Evolutionary conservation across 2,797 vertebrate species (phyloP), one percentile per base, ranked within the genome.

Genomic region (Trachurus trachurus): DNA sequence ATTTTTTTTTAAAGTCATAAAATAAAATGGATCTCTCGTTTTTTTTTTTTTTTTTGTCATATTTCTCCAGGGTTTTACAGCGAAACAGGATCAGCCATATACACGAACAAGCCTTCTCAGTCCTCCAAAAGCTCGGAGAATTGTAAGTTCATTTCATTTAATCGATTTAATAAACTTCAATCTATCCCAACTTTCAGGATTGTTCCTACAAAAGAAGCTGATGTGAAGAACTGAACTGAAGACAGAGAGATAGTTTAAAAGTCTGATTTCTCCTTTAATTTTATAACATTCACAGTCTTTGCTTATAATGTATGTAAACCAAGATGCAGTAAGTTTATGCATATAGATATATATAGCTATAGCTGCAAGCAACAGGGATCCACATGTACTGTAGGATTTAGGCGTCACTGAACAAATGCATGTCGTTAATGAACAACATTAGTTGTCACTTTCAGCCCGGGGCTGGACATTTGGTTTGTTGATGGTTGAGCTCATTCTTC

Each of bases 61-160:
- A 31, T 76, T 22, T 82, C 61, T 56, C 72, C 89, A 98, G 98
- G 61, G 96, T 99, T 76, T 92, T 99, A 87, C 96, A 97, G 85
- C 87, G 90, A 79, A 99, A 99, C 91, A 94, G 94, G 95, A 98
- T 99, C 86, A 96, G 84, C 73, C 91, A 96, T 47, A 91, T 99
- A 83, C 94, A 95, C n/a, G 96, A 96, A 81, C 95, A 97, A 74
- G 95, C 96, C 16, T 97, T 99, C 81, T 96, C 96, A 13, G 91
- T 96, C 77, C 96, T 99, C 31, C 95, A 93, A 39, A 97, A 95
- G 87, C 94, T 99, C 42, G 96, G 96, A 70, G 98, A 99, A 93
- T 83, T 99, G 98, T 99, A 93, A 97, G 98, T 97, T 85, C 1
- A 34, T 84, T 64, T 78, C 82, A 89, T 71, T 87, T 87, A 87